Conservation (phyloP, 2,113 vertebrate species). For the Tragelaphus imberbis region DNA sequence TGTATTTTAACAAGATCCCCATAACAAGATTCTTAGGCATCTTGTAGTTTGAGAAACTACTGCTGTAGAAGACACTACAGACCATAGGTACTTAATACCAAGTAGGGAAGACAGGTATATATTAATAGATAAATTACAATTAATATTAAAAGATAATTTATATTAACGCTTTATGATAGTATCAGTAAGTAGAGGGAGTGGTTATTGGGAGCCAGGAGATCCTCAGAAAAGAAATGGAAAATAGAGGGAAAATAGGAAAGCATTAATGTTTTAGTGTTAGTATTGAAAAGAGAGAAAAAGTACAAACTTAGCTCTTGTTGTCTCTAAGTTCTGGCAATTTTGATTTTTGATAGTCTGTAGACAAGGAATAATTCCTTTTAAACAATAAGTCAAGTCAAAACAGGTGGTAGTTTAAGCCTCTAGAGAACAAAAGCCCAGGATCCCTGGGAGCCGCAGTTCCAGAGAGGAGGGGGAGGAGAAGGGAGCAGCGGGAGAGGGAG, state of each 20-base stretch:
- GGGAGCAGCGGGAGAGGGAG: background rate
- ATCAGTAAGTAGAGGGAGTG: background rate
- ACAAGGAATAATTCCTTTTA: background rate
- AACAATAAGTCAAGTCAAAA: constrained; percentile 36
- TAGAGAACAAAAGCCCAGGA: constrained; percentile 61
- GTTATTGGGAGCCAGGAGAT: background rate
- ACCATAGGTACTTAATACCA: background rate
- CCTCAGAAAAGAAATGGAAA: constrained; percentile 9
- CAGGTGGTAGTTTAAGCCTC: constrained; percentile 48
- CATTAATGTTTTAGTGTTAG: background rate
- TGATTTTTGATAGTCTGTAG: background rate
- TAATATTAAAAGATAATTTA: background rate
- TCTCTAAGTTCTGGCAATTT: constrained; percentile 6
- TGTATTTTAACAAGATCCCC: constrained; percentile 34
- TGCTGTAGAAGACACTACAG: background rate
- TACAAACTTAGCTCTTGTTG: background rate
- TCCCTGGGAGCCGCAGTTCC: background rate
- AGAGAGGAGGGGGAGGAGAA: background rate
- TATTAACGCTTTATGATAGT: background rate
- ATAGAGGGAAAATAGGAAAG: background rate
- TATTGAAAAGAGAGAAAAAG: background rate
- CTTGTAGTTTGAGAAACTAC: constrained; percentile 9
- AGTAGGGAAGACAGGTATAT: background rate
- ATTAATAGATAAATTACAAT: background rate
- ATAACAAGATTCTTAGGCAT: background rate